These are phyloP conservation scores for Myzus persicae DNA, from an alignment of 1,140 invertebrate species.

Conservation along the genomic window DNA sequence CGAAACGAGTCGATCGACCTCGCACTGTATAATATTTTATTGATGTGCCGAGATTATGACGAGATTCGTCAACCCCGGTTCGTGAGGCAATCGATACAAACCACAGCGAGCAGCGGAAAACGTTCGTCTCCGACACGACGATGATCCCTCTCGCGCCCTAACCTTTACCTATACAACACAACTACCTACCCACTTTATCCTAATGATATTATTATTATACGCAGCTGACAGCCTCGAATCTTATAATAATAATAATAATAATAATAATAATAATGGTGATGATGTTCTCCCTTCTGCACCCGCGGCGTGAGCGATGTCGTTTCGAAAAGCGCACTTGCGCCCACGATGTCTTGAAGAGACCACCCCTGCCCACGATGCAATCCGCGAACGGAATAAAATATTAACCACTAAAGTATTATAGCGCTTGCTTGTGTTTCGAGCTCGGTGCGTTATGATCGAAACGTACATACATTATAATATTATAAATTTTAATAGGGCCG, in stretches of 20 bases:
- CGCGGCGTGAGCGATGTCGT: not conserved
- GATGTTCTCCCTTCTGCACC: not conserved
- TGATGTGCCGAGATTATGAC: not conserved
- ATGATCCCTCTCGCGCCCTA: not conserved
- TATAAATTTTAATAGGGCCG: not conserved
- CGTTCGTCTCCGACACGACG: too few species aligned
- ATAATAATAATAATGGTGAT: not conserved
- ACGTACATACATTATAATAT: not conserved
- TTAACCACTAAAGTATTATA: not conserved
- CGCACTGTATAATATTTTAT: too few species aligned
- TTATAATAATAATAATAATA: not conserved
- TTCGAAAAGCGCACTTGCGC: not conserved
- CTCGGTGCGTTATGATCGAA: not conserved
- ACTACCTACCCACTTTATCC: too few species aligned
- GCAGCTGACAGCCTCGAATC: not conserved
- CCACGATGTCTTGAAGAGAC: not conserved
- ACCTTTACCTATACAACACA: too few species aligned
- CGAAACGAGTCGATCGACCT: not conserved
- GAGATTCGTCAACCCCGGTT: not conserved
- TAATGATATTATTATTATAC: conserved; percentile 12
- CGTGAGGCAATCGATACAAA: not conserved
- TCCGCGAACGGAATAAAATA: not conserved
- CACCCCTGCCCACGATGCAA: not conserved
- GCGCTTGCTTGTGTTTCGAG: too few species aligned
- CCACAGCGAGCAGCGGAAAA: too few species aligned